phyloP scores from a whole-genome alignment of 2,113 vertebrate species.

The Xenus cinereus region DNA sequence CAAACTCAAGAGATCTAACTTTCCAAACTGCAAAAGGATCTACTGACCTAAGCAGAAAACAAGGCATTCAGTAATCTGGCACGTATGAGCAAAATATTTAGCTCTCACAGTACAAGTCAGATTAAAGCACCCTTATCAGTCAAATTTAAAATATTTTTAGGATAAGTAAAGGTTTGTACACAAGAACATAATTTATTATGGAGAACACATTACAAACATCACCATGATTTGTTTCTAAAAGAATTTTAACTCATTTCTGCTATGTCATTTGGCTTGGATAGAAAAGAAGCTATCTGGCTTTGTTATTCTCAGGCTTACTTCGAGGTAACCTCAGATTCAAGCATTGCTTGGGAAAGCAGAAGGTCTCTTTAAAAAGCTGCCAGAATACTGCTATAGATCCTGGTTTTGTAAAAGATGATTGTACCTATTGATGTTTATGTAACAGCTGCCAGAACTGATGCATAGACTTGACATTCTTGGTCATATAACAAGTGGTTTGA shows the following conservation, averaged over 20 bases:
- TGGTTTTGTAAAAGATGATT: neutral
- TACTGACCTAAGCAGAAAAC: neutral
- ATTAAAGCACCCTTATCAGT: neutral
- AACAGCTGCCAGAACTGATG: neutral
- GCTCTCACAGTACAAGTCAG: neutral
- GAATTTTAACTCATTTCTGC: neutral
- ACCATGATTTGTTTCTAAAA: neutral
- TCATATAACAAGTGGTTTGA: neutral
- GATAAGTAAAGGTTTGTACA: neutral
- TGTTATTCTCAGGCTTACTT: neutral
- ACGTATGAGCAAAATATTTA: neutral
- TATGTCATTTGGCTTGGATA: neutral
- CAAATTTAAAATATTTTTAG: neutral
- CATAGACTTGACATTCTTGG: neutral
- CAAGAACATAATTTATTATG: neutral
- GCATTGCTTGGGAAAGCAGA: neutral
- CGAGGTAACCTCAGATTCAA: neutral
- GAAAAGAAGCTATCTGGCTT: neutral
- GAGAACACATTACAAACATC: neutral
- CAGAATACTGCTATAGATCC: neutral
- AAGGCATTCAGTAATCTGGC: neutral
- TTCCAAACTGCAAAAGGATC: neutral
- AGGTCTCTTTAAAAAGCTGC: neutral
- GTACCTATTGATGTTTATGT: neutral
- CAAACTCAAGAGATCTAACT: neutral